Conservation (phyloP, 2,888 invertebrate genomes). For the Odontomyia ornata region DNA sequence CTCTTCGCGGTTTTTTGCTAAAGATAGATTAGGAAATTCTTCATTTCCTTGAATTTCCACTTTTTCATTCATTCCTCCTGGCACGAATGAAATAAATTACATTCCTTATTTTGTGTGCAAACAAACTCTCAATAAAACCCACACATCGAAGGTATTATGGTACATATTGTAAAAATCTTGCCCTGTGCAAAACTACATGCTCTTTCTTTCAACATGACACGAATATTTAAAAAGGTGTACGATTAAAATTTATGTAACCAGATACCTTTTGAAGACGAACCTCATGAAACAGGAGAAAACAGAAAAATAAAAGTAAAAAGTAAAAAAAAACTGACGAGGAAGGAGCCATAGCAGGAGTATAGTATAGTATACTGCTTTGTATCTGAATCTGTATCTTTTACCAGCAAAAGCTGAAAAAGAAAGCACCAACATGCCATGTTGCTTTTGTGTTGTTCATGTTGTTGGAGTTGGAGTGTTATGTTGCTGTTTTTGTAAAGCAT, state of each 20-base stretch:
- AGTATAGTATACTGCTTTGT: too few relatives aligned
- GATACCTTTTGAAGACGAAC: background rate
- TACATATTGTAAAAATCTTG: slow-evolving; percentile 29
- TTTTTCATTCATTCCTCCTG: too few relatives aligned
- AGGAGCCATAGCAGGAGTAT: background rate
- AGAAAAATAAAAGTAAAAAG: background rate
- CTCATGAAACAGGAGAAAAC: background rate
- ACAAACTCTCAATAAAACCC: too few relatives aligned
- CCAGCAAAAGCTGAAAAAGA: too few relatives aligned
- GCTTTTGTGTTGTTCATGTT: background rate
- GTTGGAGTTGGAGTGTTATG: background rate
- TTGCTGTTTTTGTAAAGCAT: background rate
- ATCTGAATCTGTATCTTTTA: too few relatives aligned
- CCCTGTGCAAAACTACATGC: slow-evolving; percentile 30
- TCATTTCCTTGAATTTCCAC: too few relatives aligned
- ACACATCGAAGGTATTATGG: too few relatives aligned
- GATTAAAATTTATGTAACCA: slow-evolving; percentile 44
- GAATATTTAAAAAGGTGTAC: slow-evolving; percentile 43
- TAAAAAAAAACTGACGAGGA: background rate
- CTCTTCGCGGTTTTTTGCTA: too few relatives aligned
- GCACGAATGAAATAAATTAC: too few relatives aligned
- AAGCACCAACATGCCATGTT: background rate
- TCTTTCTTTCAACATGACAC: slow-evolving; percentile 33
- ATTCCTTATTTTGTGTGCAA: too few relatives aligned
- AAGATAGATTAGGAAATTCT: too few relatives aligned